phyloP scores from a whole-genome alignment of 2,113 vertebrate species.

The Raphicerus campestris region DNA sequence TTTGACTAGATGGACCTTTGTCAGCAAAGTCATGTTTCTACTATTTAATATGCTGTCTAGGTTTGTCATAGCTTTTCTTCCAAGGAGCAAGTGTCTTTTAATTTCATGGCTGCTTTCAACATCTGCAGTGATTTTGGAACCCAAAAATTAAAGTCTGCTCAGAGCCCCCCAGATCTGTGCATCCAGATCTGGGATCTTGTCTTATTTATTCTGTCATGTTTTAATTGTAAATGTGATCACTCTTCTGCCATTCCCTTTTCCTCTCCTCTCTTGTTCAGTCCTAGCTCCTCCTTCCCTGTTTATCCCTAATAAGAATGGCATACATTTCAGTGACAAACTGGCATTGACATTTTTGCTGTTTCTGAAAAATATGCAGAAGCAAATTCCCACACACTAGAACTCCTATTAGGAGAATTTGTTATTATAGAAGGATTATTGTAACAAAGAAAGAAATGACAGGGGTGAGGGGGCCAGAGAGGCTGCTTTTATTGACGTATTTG shows the following conservation, averaged over 20 bases:
- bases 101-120: background rate
- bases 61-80: background rate
- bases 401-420: background rate
- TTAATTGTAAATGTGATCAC: background rate
- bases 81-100: background rate
- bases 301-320: background rate
- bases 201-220: background rate
- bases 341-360: background rate
- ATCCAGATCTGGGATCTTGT: background rate
- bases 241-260: background rate
- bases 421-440: background rate
- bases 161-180: background rate
- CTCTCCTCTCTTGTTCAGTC: background rate
- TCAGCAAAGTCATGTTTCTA: background rate
- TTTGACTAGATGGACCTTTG: background rate
- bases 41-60: background rate
- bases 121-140: background rate
- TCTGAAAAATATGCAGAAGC: background rate
- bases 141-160: rapidly evolving
- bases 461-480: background rate
- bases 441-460: background rate
- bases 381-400: background rate
- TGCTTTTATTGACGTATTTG: background rate
- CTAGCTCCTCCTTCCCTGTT: background rate
- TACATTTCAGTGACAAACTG: background rate